These are phyloP conservation scores for Rattus rattus DNA, from an alignment of 2,113 vertebrate species.

Conservation along the genomic window DNA sequence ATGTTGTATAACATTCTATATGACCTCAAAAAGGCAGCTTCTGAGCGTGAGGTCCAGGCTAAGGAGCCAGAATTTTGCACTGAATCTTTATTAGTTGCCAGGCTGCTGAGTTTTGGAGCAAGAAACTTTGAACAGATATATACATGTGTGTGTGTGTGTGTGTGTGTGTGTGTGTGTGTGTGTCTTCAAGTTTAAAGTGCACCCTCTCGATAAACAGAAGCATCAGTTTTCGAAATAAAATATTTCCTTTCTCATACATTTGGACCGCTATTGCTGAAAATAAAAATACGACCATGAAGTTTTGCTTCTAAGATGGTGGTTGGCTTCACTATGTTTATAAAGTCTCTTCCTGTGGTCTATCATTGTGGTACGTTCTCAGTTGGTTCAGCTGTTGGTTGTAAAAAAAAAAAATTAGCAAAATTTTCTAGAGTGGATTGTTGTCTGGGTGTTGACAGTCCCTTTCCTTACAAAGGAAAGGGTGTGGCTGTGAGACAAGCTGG, in stretches of 20 bases:
- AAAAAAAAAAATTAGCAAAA: not conserved
- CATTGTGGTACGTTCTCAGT: not conserved
- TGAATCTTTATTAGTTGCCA: constrained; percentile 32
- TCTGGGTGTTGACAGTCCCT: not conserved
- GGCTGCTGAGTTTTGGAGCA: not conserved
- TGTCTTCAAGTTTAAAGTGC: not conserved
- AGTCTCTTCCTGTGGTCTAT: constrained; percentile 6
- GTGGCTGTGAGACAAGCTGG: not conserved
- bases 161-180: not conserved
- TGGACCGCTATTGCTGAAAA: not conserved
- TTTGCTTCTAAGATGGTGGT: not conserved
- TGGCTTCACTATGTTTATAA: not conserved
- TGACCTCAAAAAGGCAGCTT: constrained; percentile 30
- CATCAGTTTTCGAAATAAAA: not conserved
- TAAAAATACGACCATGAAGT: not conserved
- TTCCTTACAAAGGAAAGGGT: not conserved
- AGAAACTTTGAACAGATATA: not conserved
- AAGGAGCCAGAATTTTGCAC: not conserved
- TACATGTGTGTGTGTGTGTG: not conserved
- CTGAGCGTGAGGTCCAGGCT: not conserved
- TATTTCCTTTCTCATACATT: not conserved
- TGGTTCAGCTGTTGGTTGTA: not conserved
- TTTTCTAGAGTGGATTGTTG: not conserved
- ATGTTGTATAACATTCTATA: not conserved
- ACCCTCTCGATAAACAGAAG: constrained; percentile 25